Base-by-base conservation (phyloP, 1,140 invertebrate species). In the Lysiphlebus fabarum region DNA sequence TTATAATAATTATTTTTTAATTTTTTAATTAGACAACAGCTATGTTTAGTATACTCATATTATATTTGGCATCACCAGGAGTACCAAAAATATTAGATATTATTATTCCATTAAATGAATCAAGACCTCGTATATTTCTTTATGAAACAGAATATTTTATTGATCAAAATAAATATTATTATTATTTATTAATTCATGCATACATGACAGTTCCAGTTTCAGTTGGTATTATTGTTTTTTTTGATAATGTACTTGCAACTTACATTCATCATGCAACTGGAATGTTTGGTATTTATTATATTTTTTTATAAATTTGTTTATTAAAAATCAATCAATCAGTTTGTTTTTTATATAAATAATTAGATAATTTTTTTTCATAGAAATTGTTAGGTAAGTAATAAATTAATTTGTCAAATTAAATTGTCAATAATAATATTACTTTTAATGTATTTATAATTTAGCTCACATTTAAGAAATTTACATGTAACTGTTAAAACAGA, bases 131-230 rank as follows among this genome's bases (percentile, higher is more conserved):
- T n/a, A 50, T 54, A 38, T 61, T 34, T 55, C 40, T 62, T 1
- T 65, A 60, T 59, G 51, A 48, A 36, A 51, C 59, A 7, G 56
- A 65, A 40, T 65, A 65, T 43, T 65, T 56, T 45, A 42, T 62
- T 4, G 64, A 65, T 53, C 56, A 55, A 38, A 42, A 65, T 14
- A 33, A 62, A 51, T 65, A 58, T 48, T 65, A 58, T 14, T n/a
- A 55, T 7, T 48, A 36, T 10, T 61, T 65, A 36, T 40, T 58
- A 6, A 26, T 65, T 14, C 64, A 65, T 17, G 42, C 56, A 5
- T 59, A 60, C 48, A 12, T 60, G 7, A 58, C 61, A 7, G 41
- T 59, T 9, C 51, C 58, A 7, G 17, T 59, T 54, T 37, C 42
- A 10, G 4, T 59, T 9, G 34, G 2, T 10, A 41, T 17, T 26